Base-by-base conservation (phyloP, 1,140 invertebrate genomes). In the Orius insidiosus region DNA sequence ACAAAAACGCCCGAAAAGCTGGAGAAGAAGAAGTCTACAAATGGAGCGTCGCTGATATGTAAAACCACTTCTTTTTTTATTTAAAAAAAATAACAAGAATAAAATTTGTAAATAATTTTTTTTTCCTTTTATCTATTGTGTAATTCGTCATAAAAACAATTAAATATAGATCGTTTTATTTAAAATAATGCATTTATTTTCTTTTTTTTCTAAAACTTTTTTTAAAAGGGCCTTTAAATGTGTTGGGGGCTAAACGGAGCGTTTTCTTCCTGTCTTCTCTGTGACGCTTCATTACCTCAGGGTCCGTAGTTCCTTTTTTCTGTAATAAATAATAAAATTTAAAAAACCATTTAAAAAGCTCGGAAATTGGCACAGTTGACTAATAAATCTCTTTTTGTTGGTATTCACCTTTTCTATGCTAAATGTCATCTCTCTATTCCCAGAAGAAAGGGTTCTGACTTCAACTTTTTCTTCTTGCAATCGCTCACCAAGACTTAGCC, bases 11-110 rank as follows among this genome's bases (percentile, higher is more conserved):
- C 5, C 76, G 70, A 53, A 77, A 75, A 56, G 88, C 92, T 0
- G 57, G 72, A 1, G 71, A 80, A 54, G 83, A 88, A 55, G 85
- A 93, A 60, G 80, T 83, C 1, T 95, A 94, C 55, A 90, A 88
- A 59, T 97, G 90, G 86, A 92, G 87, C 61, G 82, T 79, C 2
- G 82, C 90, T 54, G 90, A 97, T 59, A 89, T 98, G 82, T 98
- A 73, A 76, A 46, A 7, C n/a, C n/a, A n/a, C n/a, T 24, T 24
- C 3, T 24, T 24, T 24, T 24, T 24, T 24, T 24, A 24, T 7
- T 24, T 24, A 24, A 4, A 24, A 24, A n/a, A n/a, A n/a, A n/a
- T n/a, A n/a, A 24, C 24, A 7, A 4, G 24, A 24, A 24, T 24
- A 3, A 24, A 24, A 24, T 24, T 24, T 24, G 24, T 24, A 24